These are phyloP conservation scores for Pseudachorutes palmiensis DNA, from an alignment of 1,140 invertebrate genomes.

Conservation along the genomic window DNA sequence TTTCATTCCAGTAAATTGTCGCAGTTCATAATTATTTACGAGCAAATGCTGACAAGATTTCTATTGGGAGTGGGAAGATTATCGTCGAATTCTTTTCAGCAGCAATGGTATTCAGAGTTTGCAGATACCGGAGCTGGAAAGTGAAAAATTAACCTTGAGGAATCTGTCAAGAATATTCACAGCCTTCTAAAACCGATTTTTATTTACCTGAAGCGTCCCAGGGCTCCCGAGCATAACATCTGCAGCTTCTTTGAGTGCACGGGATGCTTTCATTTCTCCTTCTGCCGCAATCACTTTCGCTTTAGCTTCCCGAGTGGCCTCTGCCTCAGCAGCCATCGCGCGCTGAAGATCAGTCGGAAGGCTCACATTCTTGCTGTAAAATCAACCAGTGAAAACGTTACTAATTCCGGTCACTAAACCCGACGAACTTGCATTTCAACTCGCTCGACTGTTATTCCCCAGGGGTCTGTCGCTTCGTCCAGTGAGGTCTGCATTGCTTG, in stretches of 20 bases:
- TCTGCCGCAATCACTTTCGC: conserved; percentile 51
- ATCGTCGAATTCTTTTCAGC: conserved; percentile 29
- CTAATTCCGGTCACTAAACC: no score
- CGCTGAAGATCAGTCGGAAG: conserved; percentile 51
- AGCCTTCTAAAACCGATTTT: background rate
- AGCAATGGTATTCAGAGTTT: conserved; percentile 26
- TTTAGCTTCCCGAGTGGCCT: conserved; percentile 49
- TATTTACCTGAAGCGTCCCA: conserved; percentile 34
- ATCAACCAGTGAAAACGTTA: background rate
- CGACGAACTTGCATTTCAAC: conserved; percentile 34
- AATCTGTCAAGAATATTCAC: no score
- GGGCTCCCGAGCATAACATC: conserved; percentile 48
- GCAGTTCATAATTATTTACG: no score
- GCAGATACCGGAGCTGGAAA: conserved; percentile 50
- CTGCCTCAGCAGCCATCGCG: conserved; percentile 29
- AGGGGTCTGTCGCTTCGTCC: conserved; percentile 88
- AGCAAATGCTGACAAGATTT: background rate
- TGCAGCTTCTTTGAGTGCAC: conserved; percentile 52
- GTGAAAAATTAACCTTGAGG: background rate
- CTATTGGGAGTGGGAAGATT: conserved; percentile 17
- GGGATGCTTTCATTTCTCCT: conserved; percentile 41
- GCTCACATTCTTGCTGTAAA: conserved; percentile 54
- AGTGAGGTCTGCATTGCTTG: conserved; percentile 72
- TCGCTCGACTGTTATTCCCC: conserved; percentile 70
- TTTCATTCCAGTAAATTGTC: no score